Evolutionary conservation across 2,888 invertebrate genomes (phyloP), one percentile per base, ranked within the genome.

Genomic region (Drosophila vallismaia): DNA sequence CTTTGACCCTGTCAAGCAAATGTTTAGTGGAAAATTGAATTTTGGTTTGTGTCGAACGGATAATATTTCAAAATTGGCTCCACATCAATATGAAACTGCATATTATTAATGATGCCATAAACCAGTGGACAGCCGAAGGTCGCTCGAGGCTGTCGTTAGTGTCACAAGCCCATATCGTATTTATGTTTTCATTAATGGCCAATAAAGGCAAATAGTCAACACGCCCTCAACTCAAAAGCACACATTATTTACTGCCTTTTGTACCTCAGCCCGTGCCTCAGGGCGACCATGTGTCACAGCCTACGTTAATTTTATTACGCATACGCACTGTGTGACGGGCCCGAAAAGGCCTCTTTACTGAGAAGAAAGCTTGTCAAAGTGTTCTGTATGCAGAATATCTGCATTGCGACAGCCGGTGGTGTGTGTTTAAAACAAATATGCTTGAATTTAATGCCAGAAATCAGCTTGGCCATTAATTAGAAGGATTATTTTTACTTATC

Each of bases 261-360:
- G 62, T 48, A 44, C 10, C 14, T 3, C n/a, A 36, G 51, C 54
- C 19, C 19, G 19, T 19, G 19, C 19, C 19, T 77, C 69, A 14
- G 66, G 79, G 81, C 79, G 54, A 71, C 69, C 71, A 69, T 74
- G 67, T 68, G 74, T 60, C 76, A 60, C 62, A 71, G 68, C 74
- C 67, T 79, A 68, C 70, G 70, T 80, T 83, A 80, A 82, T 82
- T 83, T 78, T 78, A 80, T 80, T 83, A 76, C 80, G 70, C 68
- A 86, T 83, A 83, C 83, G 83, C 76, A 77, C 49, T 69, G 79
- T 76, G 66, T 48, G 44, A 24, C n/a, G 19, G 8, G 26, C 53
- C 38, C 64, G 66, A 60, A 76, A 71, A 64, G 71, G 63, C 48
- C 46, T 58, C 28, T 28, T 28, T 19, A 1, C 19, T 19, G 19